A percentile compares a stretch with the other conserved stretches of the same genome.
phyloP scores from a whole-genome alignment of 2,888 invertebrate genomes.

The Chelonus formosanus region DNA sequence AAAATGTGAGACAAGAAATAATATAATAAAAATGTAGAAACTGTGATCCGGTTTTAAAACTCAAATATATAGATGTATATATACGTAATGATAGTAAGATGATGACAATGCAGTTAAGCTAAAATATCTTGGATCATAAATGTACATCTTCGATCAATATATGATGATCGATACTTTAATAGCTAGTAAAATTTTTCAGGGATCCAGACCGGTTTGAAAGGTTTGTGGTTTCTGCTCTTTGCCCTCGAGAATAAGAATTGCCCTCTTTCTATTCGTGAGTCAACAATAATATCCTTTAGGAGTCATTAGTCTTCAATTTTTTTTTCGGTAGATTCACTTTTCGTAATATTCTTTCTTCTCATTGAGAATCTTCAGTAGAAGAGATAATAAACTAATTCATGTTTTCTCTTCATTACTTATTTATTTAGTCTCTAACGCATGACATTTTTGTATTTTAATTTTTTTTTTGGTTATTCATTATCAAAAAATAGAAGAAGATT shows the following conservation, averaged over 20 bases:
- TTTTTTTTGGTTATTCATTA: too few species aligned
- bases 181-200: neutral
- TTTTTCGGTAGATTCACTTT: neutral
- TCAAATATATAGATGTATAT: neutral
- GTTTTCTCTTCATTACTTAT: neutral
- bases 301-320: conserved; percentile 6
- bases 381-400: neutral
- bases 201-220: conserved; percentile 10
- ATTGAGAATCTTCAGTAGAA: neutral
- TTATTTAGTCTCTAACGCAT: too few species aligned
- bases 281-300: conserved; percentile 16
- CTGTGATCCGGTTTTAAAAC: neutral
- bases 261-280: conserved; percentile 1
- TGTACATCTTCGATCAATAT: neutral
- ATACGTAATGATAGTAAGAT: neutral
- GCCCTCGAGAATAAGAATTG: neutral
- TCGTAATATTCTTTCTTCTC: neutral
- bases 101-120: conserved; percentile 2
- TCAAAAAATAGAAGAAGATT: too few species aligned
- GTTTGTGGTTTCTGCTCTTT: conserved; percentile 1
- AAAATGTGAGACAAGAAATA: neutral
- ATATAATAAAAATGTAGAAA: too few species aligned
- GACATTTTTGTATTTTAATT: too few species aligned
- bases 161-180: conserved; percentile 9
- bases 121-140: too few species aligned